Evolutionary conservation across 2,797 vertebrate genomes (phyloP), one percentile per base, ranked within the genome.

Genomic region (Dryobates pubescens): DNA sequence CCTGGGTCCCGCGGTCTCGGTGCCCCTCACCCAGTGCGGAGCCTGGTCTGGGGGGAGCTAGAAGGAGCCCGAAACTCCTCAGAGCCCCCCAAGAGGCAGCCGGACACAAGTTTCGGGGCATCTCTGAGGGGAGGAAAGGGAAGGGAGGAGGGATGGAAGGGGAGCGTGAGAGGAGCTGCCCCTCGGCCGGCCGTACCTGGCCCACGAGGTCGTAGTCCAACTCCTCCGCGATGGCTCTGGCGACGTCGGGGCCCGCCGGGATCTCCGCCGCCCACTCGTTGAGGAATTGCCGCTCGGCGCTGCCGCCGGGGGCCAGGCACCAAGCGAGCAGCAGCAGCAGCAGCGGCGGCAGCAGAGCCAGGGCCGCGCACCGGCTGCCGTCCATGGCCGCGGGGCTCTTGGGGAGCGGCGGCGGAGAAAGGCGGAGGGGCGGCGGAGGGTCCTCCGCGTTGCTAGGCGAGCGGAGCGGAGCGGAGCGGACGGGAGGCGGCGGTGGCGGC

Each of bases 221-320:
- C 78, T 99, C 99, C 84, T 96, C 94, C 58, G 99, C 99, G 90
- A 99, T 98, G 82, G 96, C 97, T 82, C 96, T 97, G 24, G 99
- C 99, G 36, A 98, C 98, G 19, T 97, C 97, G 38, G 94, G 91
- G 10, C 99, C 99, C 34, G 98, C 99, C 1, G 98, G 98, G 82
- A 99, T 98, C 98, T 99, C 99, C 75, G 99, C 99, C 18, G 99
- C 99, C 99, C 99, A 99, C 97, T 99, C 98, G 98, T 99, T 99
- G 90, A 99, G 98, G 96, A 99, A 99, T 90, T 99, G 98, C 38
- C 98, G 97, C 96, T 98, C 98, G 51, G 51, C 23, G 24, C 51
- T 14, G 51, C 51, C 24, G 51, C 51, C 51, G 51, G 23, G 51
- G 68, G 96, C 92, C 49, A 96, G 92, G 82, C 97, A 91, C 86